phyloP scores from a whole-genome alignment of 1,140 invertebrate species.

The Trichomalopsis sarcophagae region DNA sequence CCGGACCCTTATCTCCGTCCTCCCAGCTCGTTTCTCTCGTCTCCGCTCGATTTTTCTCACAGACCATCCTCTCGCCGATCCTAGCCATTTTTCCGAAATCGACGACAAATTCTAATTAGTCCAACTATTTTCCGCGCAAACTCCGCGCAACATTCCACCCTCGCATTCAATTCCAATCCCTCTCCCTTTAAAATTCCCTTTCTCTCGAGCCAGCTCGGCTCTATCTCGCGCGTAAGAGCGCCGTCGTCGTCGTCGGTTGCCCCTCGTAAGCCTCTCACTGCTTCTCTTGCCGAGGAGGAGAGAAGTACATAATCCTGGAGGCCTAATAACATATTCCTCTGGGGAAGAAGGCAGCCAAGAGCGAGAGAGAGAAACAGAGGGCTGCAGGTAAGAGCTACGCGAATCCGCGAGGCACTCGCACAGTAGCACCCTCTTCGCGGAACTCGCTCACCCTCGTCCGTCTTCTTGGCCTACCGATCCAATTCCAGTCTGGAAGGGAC shows the following conservation, averaged over 20 bases:
- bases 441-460: constrained; percentile 59
- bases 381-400: background rate
- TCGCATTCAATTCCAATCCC: constrained; percentile 6
- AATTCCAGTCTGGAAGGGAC: constrained; percentile 63
- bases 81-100: no score
- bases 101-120: no score
- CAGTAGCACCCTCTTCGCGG: constrained; percentile 22
- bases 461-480: constrained; percentile 61
- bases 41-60: no score
- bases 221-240: background rate
- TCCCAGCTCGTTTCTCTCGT: background rate
- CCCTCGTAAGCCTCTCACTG: constrained; percentile 37
- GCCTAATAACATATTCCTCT: constrained; percentile 70
- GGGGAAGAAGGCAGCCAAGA: constrained; percentile 58
- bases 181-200: background rate
- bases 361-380: constrained; percentile 22
- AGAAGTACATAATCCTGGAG: constrained; percentile 68
- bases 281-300: constrained; percentile 45
- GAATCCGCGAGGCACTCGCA: constrained; percentile 30
- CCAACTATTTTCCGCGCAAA: background rate
- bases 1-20: no score
- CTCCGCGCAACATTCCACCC: background rate
- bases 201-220: background rate
- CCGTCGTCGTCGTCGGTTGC: constrained; percentile 9
- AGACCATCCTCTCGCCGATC: no score